Evolutionary conservation across 1,140 invertebrate species (phyloP).

Genomic region (Branchinecta lynchi): DNA sequence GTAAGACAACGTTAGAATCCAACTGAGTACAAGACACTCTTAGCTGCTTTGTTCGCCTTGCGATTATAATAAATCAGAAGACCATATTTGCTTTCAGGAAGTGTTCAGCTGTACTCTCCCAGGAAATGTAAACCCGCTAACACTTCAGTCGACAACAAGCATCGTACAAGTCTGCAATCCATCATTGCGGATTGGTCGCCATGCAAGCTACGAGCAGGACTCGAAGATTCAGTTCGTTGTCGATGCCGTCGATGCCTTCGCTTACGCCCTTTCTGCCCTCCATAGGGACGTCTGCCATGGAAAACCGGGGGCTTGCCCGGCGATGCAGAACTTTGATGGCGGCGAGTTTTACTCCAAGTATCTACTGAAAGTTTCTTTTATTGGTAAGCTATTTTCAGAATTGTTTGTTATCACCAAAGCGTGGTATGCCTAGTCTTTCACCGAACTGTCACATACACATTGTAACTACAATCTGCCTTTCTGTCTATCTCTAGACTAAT

Average conservation of each 20-base stretch:
- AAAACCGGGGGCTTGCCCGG: constrained; percentile 38
- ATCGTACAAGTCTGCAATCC: constrained; percentile 31
- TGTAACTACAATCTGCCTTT: too few species aligned
- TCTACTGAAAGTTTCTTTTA: constrained; percentile 48
- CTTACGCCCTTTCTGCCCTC: constrained; percentile 51
- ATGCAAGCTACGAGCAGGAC: constrained; percentile 43
- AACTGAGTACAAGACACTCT: too few species aligned
- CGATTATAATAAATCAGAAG: too few species aligned
- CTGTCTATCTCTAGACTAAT: too few species aligned
- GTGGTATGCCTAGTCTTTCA: not conserved
- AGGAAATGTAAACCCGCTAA: constrained; percentile 26
- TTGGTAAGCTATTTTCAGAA: constrained; percentile 36
- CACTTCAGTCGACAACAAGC: constrained; percentile 20
- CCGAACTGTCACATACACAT: not conserved
- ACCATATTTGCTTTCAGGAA: constrained; percentile 25
- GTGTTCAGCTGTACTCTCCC: constrained; percentile 35
- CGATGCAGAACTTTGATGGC: constrained; percentile 51
- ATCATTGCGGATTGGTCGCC: constrained; percentile 29
- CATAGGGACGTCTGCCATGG: constrained; percentile 39
- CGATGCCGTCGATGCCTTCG: constrained; percentile 73
- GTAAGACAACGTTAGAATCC: too few species aligned
- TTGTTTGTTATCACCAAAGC: constrained; percentile 14
- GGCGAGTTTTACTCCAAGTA: constrained; percentile 48
- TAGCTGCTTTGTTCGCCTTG: too few species aligned
- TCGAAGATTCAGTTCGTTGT: constrained; percentile 77